These are phyloP conservation scores for Cremastinae sp. DNA, from an alignment of 2,888 invertebrate genomes.

Conservation along the genomic window DNA sequence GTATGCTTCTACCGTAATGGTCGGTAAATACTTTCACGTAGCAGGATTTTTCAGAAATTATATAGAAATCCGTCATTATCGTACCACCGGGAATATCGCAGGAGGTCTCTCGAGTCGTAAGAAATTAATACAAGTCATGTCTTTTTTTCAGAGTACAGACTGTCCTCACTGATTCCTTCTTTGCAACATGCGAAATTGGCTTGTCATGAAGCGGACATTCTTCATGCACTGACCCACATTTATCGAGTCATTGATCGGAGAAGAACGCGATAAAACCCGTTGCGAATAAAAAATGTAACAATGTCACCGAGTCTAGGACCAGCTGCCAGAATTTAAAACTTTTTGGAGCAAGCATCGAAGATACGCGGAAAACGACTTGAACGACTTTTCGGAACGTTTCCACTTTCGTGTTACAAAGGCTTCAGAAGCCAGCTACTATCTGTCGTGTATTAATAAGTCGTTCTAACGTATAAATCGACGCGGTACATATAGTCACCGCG, in stretches of 20 bases:
- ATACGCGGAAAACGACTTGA: not conserved
- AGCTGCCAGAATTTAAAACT: too few relatives aligned
- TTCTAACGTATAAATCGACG: conserved; percentile 61
- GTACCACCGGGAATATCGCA: conserved; percentile 49
- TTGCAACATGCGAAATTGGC: conserved; percentile 66
- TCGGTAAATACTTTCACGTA: too few relatives aligned
- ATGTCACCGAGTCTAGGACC: not conserved
- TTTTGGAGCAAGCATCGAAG: too few relatives aligned
- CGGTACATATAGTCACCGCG: conserved; percentile 64
- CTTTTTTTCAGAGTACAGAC: conserved; percentile 43
- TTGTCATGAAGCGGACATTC: conserved; percentile 73
- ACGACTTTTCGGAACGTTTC: conserved; percentile 18
- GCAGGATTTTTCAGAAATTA: too few relatives aligned
- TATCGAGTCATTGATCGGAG: conserved; percentile 35
- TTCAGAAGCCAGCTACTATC: conserved; percentile 25
- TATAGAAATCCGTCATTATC: conserved; percentile 44
- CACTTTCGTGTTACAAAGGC: conserved; percentile 25
- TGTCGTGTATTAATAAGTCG: conserved; percentile 62
- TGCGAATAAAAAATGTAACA: conserved; percentile 35
- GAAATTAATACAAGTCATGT: conserved; percentile 45
- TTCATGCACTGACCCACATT: conserved; percentile 76
- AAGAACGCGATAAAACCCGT: conserved; percentile 67
- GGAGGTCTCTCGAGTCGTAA: conserved; percentile 37
- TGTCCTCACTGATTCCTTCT: conserved; percentile 50
- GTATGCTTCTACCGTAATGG: too few relatives aligned